Conservation (phyloP, 2,113 vertebrate species). For the Plotosus lineatus region DNA sequence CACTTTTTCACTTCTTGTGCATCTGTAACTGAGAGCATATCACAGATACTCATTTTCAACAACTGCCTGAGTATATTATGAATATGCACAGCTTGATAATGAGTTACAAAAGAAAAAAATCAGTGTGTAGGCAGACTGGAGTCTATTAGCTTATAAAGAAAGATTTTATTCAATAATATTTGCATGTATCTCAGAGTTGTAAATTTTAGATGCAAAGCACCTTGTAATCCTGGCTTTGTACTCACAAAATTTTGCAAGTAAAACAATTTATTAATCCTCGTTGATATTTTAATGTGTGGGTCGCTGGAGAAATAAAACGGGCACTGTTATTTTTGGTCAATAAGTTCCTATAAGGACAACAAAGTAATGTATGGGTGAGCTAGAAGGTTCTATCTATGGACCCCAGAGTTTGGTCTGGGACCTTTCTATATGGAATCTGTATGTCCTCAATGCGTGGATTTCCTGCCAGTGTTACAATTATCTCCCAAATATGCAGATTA, state of each 20-base stretch:
- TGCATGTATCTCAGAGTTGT: background rate
- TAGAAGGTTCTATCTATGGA: too few relatives aligned
- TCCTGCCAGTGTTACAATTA: too few relatives aligned
- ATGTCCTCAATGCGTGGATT: too few relatives aligned
- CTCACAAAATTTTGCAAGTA: background rate
- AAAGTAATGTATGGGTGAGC: too few relatives aligned
- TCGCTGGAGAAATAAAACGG: background rate
- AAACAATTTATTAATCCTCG: background rate
- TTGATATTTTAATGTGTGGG: background rate
- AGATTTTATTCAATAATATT: constrained; percentile 4
- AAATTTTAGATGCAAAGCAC: background rate
- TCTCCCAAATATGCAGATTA: too few relatives aligned
- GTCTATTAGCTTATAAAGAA: constrained; percentile 8
- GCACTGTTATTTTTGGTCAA: background rate
- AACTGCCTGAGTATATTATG: constrained; percentile 23
- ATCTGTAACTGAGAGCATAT: constrained; percentile 34
- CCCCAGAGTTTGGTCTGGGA: too few relatives aligned
- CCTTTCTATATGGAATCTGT: too few relatives aligned
- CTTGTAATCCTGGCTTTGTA: background rate
- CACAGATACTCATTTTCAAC: constrained; percentile 21
- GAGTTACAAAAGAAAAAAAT: constrained; percentile 25
- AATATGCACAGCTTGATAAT: constrained; percentile 44
- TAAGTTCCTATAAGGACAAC: too few relatives aligned
- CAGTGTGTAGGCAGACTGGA: constrained; percentile 10
- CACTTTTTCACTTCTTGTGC: background rate